These are phyloP conservation scores for Dryadula phaetusa DNA, from an alignment of 2,888 invertebrate genomes.

Conservation along the genomic window DNA sequence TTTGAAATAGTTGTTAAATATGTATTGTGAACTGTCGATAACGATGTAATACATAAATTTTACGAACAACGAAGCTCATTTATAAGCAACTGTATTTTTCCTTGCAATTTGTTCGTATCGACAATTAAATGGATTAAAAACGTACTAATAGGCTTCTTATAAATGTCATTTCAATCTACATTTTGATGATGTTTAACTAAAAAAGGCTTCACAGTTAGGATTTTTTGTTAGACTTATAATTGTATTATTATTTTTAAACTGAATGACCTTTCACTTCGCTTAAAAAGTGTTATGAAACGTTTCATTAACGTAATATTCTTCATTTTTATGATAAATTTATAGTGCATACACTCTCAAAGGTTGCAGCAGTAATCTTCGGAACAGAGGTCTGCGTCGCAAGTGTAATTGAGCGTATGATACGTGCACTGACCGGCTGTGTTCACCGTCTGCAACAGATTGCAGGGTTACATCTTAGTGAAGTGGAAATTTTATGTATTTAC, in stretches of 20 bases:
- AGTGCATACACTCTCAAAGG: slow-evolving; percentile 34
- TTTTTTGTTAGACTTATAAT: background rate
- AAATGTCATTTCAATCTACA: background rate
- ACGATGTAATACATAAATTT: background rate
- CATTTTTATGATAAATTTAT: slow-evolving; percentile 22
- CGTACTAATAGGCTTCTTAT: background rate
- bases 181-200: background rate
- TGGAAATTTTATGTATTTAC: slow-evolving; percentile 36
- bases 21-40: too few species aligned
- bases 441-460: slow-evolving; percentile 62
- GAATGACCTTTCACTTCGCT: background rate
- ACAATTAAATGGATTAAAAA: background rate
- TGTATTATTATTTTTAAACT: background rate
- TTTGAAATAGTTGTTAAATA: too few species aligned
- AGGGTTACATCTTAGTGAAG: slow-evolving; percentile 33
- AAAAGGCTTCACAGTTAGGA: background rate
- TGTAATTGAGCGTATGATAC: slow-evolving; percentile 78
- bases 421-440: slow-evolving; percentile 67
- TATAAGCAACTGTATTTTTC: background rate
- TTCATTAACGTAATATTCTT: too few species aligned
- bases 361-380: slow-evolving; percentile 34
- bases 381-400: slow-evolving; percentile 40
- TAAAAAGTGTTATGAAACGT: background rate
- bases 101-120: slow-evolving; percentile 3
- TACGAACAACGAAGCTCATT: background rate